Percentiles rank a stretch among this genome's conserved stretches.
These are phyloP conservation scores for Syngnathoides biaculeatus DNA, from an alignment of 2,113 vertebrate species.

Conservation along the genomic window DNA sequence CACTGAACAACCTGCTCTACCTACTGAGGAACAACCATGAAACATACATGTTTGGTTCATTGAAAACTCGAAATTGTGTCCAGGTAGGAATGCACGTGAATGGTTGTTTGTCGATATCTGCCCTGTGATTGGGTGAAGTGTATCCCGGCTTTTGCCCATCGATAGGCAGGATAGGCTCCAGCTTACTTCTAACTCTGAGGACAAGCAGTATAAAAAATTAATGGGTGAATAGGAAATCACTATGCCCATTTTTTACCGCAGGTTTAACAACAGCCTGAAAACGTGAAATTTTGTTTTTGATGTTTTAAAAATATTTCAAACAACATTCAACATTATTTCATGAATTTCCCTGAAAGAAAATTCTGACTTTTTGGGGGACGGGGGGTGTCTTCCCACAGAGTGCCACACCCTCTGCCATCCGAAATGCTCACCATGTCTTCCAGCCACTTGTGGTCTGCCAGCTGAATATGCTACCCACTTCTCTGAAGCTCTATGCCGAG, in stretches of 20 bases:
- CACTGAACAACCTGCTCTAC: too few relatives aligned
- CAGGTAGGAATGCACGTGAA: too few relatives aligned
- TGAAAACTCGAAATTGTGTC: too few relatives aligned
- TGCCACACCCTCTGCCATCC: constrained; percentile 96
- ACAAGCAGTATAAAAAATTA: too few relatives aligned
- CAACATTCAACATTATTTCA: neutral
- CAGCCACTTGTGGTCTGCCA: constrained; percentile 94
- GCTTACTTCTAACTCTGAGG: too few relatives aligned
- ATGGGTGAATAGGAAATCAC: too few relatives aligned
- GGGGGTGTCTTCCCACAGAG: constrained; percentile 65
- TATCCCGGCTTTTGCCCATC: too few relatives aligned
- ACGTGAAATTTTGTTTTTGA: neutral
- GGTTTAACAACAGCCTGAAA: neutral
- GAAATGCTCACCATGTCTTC: constrained; percentile 95
- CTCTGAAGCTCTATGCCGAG: constrained; percentile 90
- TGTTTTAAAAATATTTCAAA: neutral
- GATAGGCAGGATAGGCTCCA: too few relatives aligned
- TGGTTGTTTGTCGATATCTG: too few relatives aligned
- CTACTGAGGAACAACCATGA: too few relatives aligned
- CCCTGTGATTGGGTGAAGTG: too few relatives aligned
- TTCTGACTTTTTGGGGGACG: neutral
- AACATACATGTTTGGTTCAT: too few relatives aligned
- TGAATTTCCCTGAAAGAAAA: neutral
- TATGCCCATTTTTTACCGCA: neutral
- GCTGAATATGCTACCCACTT: constrained; percentile 91